These are phyloP conservation scores for Otocyon megalotis DNA, from an alignment of 2,113 vertebrate genomes.

Conservation along the genomic window DNA sequence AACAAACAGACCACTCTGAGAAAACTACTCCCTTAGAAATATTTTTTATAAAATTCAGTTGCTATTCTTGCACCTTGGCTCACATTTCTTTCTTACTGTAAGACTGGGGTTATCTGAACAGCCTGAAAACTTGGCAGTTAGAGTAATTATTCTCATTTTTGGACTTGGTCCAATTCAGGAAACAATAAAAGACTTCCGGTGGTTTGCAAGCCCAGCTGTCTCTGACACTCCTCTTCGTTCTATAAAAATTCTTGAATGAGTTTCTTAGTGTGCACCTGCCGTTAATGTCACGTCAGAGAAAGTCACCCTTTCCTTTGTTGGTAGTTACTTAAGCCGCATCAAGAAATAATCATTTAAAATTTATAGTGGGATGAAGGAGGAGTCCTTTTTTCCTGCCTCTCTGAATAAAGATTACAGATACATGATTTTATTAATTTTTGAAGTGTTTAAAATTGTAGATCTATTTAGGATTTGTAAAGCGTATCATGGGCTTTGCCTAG, in stretches of 20 bases:
- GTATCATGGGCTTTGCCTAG: background rate
- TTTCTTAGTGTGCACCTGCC: conserved; percentile 3
- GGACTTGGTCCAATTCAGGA: conserved; percentile 43
- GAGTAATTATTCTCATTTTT: conserved; percentile 50
- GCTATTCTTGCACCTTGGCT: background rate
- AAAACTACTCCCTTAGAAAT: background rate
- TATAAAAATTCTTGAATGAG: conserved; percentile 26
- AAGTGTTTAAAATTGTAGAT: conserved; percentile 6
- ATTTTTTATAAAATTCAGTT: background rate
- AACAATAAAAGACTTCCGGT: conserved; percentile 58
- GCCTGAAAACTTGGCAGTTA: conserved; percentile 51
- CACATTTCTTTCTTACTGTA: background rate
- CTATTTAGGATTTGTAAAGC: background rate
- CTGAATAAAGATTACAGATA: background rate
- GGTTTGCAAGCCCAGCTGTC: conserved; percentile 13
- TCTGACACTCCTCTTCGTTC: background rate
- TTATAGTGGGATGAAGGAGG: background rate
- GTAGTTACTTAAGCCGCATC: background rate
- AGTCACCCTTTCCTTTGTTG: background rate
- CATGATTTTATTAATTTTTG: background rate
- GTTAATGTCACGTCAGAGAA: background rate
- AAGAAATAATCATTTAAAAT: conserved; percentile 24
- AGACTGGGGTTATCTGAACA: background rate
- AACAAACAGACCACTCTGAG: background rate
- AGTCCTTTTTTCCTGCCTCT: background rate